phyloP scores from a whole-genome alignment of 1,140 invertebrate genomes.

The Aculops lycopersici region DNA sequence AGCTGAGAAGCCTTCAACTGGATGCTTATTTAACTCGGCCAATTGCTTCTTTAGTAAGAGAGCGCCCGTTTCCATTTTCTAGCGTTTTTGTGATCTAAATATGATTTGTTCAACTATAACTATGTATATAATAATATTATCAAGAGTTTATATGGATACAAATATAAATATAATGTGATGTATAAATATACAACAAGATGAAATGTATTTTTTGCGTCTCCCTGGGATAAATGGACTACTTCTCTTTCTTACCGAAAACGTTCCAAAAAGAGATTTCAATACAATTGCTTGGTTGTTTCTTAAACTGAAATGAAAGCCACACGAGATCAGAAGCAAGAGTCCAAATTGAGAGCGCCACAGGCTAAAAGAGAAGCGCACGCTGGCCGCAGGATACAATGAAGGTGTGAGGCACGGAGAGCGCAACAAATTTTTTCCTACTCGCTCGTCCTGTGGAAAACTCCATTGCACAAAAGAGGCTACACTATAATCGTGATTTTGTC shows the following conservation, averaged over 20 bases:
- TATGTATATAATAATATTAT: not conserved
- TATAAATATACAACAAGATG: too few species aligned
- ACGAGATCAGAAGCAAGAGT: too few species aligned
- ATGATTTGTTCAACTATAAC: not conserved
- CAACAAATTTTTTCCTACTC: too few species aligned
- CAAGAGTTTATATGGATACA: not conserved
- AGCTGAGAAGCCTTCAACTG: conserved; percentile 94
- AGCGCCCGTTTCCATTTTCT: not conserved
- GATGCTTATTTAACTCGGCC: conserved; percentile 83
- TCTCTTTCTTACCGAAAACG: not conserved
- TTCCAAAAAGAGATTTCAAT: not conserved
- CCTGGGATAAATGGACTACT: not conserved
- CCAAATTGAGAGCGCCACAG: too few species aligned
- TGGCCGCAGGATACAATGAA: too few species aligned
- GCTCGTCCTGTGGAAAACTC: too few species aligned
- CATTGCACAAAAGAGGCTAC: too few species aligned
- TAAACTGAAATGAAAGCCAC: too few species aligned
- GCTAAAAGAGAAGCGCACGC: too few species aligned
- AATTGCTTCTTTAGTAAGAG: conserved; percentile 1
- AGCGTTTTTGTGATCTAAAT: not conserved
- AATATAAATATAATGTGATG: not conserved
- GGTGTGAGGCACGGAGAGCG: too few species aligned
- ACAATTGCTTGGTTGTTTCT: too few species aligned
- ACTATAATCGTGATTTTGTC: too few species aligned
- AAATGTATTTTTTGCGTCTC: not conserved